Evolutionary conservation across 2,113 vertebrate genomes (phyloP), one percentile per base, ranked within the genome.

Genomic region (Hylia prasina): DNA sequence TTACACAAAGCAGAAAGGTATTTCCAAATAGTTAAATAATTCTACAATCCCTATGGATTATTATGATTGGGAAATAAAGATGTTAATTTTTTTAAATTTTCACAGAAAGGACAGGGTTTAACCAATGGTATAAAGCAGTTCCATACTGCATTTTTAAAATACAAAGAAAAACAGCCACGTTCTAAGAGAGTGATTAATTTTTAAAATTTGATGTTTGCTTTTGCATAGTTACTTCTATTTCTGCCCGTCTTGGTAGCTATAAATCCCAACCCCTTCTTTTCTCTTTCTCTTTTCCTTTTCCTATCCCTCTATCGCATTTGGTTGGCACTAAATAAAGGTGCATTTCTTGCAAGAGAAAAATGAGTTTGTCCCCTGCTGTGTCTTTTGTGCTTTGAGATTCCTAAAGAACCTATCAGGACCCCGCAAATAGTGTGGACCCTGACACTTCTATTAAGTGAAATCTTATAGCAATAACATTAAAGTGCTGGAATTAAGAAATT

Each of bases 81-180:
- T 45, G 45, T 7, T 47, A 5, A 1, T 51, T n/a, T 18, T 84
- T 40, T 22, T 15, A 20, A 39, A 72, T 77, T 51, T 56, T 94
- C 47, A 58, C 21, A 58, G 42, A 78, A 89, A 70, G 30, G 21
- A 90, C 4, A 4, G 82, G 63, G 40, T 37, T 88, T 78, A 80
- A 61, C n/a, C 42, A 70, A 35, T 5, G 12, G 11, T 28, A 78
- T 7, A 85, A 82, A 65, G 37, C 35, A 73, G 60, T 81, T 80
- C 78, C 54, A 91, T 50, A 71, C 0, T 66, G 22, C 35, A 63
- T 77, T 70, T 81, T 83, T n/a, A 44, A 91, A 92, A 78, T 30
- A 6, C 0, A 6, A 40, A 58, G 13, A 42, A 71, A 44, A 53
- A 2, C 4, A 60, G 21, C 53, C 60, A 58, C 0, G 0, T 22